Evolutionary conservation across 2,113 vertebrate genomes (phyloP).

Genomic region (Centrocercus urophasianus): DNA sequence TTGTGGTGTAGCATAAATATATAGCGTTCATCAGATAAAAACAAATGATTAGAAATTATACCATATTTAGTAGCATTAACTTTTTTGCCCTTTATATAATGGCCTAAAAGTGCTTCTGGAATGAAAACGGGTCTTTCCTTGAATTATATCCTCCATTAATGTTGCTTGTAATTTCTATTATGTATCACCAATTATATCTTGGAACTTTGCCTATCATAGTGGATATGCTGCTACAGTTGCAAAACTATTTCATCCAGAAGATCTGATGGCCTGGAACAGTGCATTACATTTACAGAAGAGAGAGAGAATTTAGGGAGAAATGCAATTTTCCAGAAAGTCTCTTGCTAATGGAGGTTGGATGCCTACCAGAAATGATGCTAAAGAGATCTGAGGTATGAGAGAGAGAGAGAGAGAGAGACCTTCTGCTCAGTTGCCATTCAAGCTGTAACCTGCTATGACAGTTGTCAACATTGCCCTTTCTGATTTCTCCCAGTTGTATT

Average conservation of each 20-base stretch:
- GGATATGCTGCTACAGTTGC: background rate
- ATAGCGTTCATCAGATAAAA: conserved; percentile 47
- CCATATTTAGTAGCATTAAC: conserved; percentile 61
- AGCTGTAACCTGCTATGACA: conserved; percentile 71
- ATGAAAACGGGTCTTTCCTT: conserved; percentile 22
- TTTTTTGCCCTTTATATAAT: conserved; percentile 58
- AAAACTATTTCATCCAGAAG: conserved; percentile 47
- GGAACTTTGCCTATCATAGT: conserved; percentile 38
- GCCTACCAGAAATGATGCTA: conserved; percentile 69
- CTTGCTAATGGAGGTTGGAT: conserved; percentile 64
- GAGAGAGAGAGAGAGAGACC: conserved; percentile 60
- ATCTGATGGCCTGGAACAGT: conserved; percentile 32
- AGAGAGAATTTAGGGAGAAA: conserved; percentile 49
- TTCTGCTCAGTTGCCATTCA: conserved; percentile 73
- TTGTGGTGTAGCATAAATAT: conserved; percentile 30
- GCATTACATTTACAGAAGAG: conserved; percentile 42
- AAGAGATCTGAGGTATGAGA: conserved; percentile 72
- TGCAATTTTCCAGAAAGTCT: conserved; percentile 65
- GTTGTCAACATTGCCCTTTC: conserved; percentile 77
- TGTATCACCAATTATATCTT: conserved; percentile 55
- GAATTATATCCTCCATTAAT: conserved; percentile 51
- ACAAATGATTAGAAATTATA: conserved; percentile 39
- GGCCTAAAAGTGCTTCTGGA: conserved; percentile 34
- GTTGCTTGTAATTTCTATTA: conserved; percentile 37
- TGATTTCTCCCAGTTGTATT: conserved; percentile 78